Evolutionary conservation across 2,888 invertebrate species (phyloP), one percentile per base, ranked within the genome.

Genomic region (Eilema depressum): DNA sequence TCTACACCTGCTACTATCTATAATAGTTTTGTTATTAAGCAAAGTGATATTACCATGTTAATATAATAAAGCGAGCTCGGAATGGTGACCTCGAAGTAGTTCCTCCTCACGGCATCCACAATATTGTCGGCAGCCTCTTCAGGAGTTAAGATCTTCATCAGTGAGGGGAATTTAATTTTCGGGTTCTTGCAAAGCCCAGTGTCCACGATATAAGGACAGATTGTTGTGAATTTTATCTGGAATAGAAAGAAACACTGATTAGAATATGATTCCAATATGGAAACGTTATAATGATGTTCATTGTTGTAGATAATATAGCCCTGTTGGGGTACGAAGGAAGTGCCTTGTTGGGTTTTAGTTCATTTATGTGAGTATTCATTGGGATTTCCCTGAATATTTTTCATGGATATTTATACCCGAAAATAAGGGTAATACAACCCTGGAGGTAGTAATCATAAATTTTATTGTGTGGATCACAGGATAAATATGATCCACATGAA

Each of bases 121-220:
- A 98, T 97, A 76, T 95, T 90, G 67, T 95, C 92, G 0, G 97
- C 97, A 0, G 97, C 97, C 74, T 96, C 95, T 75, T 96, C 92
- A 0, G 97, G 96, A 10, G 96, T 88, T 62, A 97, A 93, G 84
- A 97, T 89, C 84, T 96, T 95, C 96, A 97, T 96, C 73, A 97
- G 85, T 26, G 90, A 95, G 2, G 96, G 96, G 91, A 97, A 98
- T 85, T 97, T 97, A 86, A 97, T 96, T 87, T 95, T 96, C 0
- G 97, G 97, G 77, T 96, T 97, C 90, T 97, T 97, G 89, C 98
- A 97, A 30, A 98, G 94, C 0, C 98, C 98, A 0, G 98, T 98
- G 88, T 98, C 97, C 33, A 98, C 98, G 93, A 98, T 98, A 91
- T 97, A 98, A 0, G 99, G 99, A 88, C 96, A 98, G 75, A 99